Percentiles rank a stretch among this genome's conserved stretches.
Evolutionary conservation across 2,113 vertebrate genomes (phyloP).

Genomic region (Melanerpes aurifrons): DNA sequence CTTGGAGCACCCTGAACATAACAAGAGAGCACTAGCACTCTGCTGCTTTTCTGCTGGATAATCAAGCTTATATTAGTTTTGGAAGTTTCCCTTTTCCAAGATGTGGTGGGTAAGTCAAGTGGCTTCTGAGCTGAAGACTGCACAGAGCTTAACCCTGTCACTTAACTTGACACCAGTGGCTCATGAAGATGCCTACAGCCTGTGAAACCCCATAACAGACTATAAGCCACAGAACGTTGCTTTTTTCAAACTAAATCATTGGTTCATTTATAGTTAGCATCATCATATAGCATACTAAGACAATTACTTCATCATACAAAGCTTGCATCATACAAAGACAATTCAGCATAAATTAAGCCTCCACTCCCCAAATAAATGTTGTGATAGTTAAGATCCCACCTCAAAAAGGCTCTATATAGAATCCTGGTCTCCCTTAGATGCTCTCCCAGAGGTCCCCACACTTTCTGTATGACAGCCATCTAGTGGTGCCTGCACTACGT

Average conservation of each 20-base stretch:
- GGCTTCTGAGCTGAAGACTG: background rate
- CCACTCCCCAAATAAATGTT: rapidly evolving
- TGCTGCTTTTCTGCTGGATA: background rate
- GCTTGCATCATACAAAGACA: background rate
- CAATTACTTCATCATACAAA: background rate
- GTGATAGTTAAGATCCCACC: background rate
- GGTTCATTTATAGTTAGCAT: background rate
- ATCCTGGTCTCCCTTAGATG: background rate
- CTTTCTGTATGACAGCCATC: background rate
- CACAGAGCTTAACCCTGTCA: background rate
- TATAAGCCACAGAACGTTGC: background rate
- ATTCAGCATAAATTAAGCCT: background rate
- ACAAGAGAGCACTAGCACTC: background rate
- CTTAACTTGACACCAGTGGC: background rate
- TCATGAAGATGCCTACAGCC: background rate
- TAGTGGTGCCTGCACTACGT: background rate
- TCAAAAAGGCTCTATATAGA: background rate
- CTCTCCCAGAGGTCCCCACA: background rate
- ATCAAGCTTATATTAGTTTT: background rate
- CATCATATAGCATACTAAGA: background rate
- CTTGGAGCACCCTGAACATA: background rate
- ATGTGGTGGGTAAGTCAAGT: background rate
- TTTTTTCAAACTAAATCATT: background rate
- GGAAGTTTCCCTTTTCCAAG: background rate
- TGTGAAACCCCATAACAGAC: background rate